A percentile compares a stretch with the other conserved stretches of the same genome.
Conservation (phyloP, 1,140 invertebrate species). For the Neodiprion pinetum region DNA sequence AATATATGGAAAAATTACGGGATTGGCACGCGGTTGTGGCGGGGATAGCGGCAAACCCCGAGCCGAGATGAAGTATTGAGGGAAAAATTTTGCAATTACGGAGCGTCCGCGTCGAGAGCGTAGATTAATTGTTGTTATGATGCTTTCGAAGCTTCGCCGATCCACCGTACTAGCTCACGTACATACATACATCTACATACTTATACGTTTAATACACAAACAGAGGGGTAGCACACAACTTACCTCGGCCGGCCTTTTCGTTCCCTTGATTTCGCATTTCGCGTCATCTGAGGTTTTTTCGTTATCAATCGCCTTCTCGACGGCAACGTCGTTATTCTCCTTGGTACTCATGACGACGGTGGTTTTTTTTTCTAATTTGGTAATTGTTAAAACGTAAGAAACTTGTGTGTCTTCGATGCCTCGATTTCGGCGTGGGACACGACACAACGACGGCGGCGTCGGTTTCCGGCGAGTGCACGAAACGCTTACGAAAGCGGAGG, state of each 20-base stretch:
- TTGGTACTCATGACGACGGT: constrained; percentile 76
- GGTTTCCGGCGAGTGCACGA: constrained; percentile 55
- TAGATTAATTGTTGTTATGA: constrained; percentile 2
- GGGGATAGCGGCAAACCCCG: neutral
- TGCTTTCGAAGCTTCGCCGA: neutral
- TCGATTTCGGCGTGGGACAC: neutral
- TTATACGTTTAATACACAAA: neutral
- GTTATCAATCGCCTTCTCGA: constrained; percentile 80
- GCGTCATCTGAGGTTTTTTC: constrained; percentile 73
- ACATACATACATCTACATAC: too few species aligned
- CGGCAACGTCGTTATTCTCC: constrained; percentile 84
- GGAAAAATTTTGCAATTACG: neutral
- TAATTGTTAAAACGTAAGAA: neutral
- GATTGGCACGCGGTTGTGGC: too few species aligned
- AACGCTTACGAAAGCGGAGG: constrained; percentile 10
- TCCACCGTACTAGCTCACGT: neutral
- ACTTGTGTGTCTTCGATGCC: neutral
- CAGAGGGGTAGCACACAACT: constrained; percentile 55
- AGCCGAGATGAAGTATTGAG: neutral
- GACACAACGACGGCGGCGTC: constrained; percentile 44
- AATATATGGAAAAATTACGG: too few species aligned
- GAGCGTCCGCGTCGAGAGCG: neutral
- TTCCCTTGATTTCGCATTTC: constrained; percentile 84
- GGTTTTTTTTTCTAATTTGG: neutral
- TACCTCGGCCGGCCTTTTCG: constrained; percentile 87